Conservation (phyloP, 2,888 invertebrate genomes). For the Eucera pruinosa region DNA sequence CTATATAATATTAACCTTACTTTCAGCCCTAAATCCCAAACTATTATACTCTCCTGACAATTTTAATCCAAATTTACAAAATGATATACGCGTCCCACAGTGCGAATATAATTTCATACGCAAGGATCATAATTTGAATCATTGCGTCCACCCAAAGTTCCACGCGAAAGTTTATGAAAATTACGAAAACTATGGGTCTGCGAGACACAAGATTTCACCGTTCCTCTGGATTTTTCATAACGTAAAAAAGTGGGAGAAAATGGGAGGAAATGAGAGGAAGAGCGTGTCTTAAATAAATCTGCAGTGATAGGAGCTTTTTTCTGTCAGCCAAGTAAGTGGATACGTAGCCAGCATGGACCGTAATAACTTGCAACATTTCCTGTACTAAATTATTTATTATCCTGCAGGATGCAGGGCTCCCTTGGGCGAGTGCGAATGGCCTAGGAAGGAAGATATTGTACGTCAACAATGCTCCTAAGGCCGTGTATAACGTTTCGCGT, state of each 20-base stretch:
- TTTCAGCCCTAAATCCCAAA: too few relatives aligned
- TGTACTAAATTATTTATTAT: slow-evolving; percentile 77
- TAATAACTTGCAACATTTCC: slow-evolving; percentile 75
- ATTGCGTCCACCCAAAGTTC: too few relatives aligned
- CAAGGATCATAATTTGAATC: too few relatives aligned
- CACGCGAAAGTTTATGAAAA: too few relatives aligned
- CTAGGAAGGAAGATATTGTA: slow-evolving; percentile 74
- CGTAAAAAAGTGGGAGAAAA: neutral
- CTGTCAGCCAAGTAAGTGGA: slow-evolving; percentile 38
- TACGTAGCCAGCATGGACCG: slow-evolving; percentile 45
- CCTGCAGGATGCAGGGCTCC: slow-evolving; percentile 66
- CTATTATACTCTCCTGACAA: too few relatives aligned
- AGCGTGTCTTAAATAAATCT: slow-evolving; percentile 43
- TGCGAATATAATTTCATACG: too few relatives aligned
- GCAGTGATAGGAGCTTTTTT: slow-evolving; percentile 43
- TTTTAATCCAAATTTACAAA: too few relatives aligned
- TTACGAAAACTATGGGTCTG: too few relatives aligned
- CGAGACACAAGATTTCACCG: too few relatives aligned
- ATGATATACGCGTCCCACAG: too few relatives aligned
- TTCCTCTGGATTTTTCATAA: too few relatives aligned
- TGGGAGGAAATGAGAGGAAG: neutral
- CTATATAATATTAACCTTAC: too few relatives aligned
- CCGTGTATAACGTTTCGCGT: slow-evolving; percentile 68
- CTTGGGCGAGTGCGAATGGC: slow-evolving; percentile 61
- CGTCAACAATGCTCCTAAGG: slow-evolving; percentile 65